phyloP scores from a whole-genome alignment of 2,113 vertebrate genomes.

The Hydrochoerus hydrochaeris region DNA sequence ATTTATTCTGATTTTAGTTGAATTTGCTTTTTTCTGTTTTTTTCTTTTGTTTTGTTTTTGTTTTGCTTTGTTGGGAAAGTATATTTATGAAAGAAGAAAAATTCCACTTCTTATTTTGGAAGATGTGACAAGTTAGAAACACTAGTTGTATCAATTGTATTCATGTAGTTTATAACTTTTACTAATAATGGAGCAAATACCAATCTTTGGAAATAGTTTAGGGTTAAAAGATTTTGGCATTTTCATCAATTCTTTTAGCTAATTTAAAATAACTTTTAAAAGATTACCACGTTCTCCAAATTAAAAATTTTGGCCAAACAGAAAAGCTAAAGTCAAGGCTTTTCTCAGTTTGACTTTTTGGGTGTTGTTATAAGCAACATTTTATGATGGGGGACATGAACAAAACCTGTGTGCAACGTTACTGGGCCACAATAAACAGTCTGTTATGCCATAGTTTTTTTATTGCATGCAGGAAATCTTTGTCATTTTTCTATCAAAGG shows the following conservation, averaged over 20 bases:
- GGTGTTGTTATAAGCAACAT: slow-evolving; percentile 46
- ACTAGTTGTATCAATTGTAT: background rate
- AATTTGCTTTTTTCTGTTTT: background rate
- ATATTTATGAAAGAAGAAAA: slow-evolving; percentile 13
- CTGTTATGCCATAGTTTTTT: slow-evolving; percentile 71
- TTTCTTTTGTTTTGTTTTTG: background rate
- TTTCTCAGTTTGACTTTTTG: slow-evolving; percentile 52
- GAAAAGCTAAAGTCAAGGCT: slow-evolving; percentile 10
- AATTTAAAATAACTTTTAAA: slow-evolving; percentile 63
- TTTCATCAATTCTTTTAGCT: slow-evolving; percentile 25
- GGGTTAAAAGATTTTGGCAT: background rate
- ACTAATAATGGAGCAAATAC: slow-evolving; percentile 18
- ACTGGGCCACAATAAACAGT: slow-evolving; percentile 68
- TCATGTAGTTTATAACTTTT: background rate
- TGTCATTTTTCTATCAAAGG: slow-evolving; percentile 73
- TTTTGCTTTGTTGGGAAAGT: slow-evolving; percentile 28
- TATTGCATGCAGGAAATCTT: slow-evolving; percentile 72
- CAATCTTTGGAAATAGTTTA: slow-evolving; percentile 21
- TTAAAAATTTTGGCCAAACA: slow-evolving; percentile 27
- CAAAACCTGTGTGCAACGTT: slow-evolving; percentile 61
- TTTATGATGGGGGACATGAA: slow-evolving; percentile 69
- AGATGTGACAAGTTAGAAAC: background rate
- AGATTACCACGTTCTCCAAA: slow-evolving; percentile 45
- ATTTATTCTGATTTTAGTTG: slow-evolving; percentile 23
- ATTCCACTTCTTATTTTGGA: slow-evolving; percentile 27